phyloP scores from a whole-genome alignment of 2,888 invertebrate species.

The Noctua fimbriata region DNA sequence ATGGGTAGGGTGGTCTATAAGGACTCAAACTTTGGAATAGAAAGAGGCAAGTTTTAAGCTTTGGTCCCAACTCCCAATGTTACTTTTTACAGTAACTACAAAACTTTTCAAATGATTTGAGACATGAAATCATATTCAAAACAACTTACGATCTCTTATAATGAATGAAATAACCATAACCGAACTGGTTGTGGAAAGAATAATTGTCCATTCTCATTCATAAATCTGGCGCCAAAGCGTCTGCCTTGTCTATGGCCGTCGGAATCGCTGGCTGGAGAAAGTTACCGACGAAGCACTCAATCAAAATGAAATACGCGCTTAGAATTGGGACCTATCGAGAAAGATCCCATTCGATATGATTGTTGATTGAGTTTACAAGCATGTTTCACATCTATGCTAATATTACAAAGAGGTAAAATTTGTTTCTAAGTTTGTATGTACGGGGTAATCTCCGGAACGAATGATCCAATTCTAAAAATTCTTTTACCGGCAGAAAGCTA shows the following conservation, averaged over 20 bases:
- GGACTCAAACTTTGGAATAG: neutral
- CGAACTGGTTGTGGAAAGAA: conserved; percentile 58
- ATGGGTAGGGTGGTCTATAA: neutral
- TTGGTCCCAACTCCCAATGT: neutral
- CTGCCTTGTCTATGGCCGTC: conserved; percentile 69
- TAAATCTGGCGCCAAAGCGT: conserved; percentile 80
- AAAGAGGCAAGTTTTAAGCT: neutral
- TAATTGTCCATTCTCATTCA: conserved; percentile 77
- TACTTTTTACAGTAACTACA: neutral
- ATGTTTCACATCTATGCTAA: neutral
- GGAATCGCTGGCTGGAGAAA: conserved; percentile 69
- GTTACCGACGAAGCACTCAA: conserved; percentile 67
- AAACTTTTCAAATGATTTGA: conserved; percentile 1
- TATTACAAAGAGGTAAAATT: too few relatives aligned
- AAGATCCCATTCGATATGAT: conserved; percentile 1
- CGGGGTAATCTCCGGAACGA: too few relatives aligned
- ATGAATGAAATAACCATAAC: conserved; percentile 52
- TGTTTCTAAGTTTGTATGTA: too few relatives aligned
- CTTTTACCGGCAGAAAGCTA: too few relatives aligned
- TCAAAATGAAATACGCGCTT: conserved; percentile 52
- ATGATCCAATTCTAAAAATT: too few relatives aligned
- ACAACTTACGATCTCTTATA: conserved; percentile 1
- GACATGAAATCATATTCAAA: neutral
- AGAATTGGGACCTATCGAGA: conserved; percentile 12
- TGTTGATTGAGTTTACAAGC: neutral